Base-by-base conservation (phyloP, 2,113 vertebrate species). In the Bujurquina vittata region DNA sequence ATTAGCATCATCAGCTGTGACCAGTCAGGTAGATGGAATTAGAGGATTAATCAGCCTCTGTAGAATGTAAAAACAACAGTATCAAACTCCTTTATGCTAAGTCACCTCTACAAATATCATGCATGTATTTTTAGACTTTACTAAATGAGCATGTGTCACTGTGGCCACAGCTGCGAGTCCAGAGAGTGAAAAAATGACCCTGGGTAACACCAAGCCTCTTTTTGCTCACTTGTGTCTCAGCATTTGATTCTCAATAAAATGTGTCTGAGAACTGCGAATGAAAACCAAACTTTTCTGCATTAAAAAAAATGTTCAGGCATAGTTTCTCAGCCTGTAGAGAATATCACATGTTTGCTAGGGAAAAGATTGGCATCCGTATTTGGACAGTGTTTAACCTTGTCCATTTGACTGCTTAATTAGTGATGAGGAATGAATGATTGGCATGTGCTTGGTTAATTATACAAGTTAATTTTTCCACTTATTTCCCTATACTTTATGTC, bases 11-110 rank as follows among this genome's bases (percentile, higher is more conserved):
- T 88, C 81, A 88, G 56, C 85, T 65, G 40, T 20, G 43, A 62
- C 43, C 84, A 65, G 77, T 82, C 72, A 81, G 85, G 84, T 87
- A 73, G 76, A 77, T 56, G 37, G 79, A 79, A 61, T 86, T 35
- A 76, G 74, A 72, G 69, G 82, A 88, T 88, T 85, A 91, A 87
- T 86, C 8, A 0, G 75, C 0, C 76, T 22, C 26, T 20, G 23
- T 1, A 10, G 29, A 72, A 4, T 81, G 4, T 1, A 26, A 22
- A 72, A 80, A 58, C 23, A 63, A 65, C 14, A 6, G 8, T 43
- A 73, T 76, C 17, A 3, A 73, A 43, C 35, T 20, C 10, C 59
- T 61, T 22, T 59, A 60, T 11, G 61, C 75, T 43, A 55, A 63
- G 14, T 80, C 29, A 33, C 54, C 22, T 20, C 46, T 23, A 65